These are phyloP conservation scores for Leptinotarsa defecta DNA, from an alignment of 1,140 invertebrate species.

Conservation along the genomic window DNA sequence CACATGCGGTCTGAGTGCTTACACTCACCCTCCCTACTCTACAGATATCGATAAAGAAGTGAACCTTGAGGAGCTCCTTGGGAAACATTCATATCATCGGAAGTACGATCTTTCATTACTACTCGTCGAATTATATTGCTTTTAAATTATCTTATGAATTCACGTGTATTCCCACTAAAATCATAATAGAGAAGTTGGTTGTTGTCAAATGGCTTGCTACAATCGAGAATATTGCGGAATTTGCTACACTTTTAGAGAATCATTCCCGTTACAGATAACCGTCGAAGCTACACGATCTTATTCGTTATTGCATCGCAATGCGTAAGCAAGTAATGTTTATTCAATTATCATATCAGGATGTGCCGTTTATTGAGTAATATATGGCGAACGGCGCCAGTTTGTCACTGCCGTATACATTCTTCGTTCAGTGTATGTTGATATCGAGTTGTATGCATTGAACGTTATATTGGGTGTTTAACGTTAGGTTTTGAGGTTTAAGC, in stretches of 20 bases:
- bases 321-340: conserved; percentile 3
- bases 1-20: too few species aligned
- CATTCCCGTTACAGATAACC: not conserved
- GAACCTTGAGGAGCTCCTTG: too few species aligned
- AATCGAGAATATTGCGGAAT: too few species aligned
- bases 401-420: not conserved
- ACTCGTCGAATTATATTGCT: too few species aligned
- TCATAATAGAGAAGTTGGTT: too few species aligned
- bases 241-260: not conserved
- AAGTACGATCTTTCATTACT: too few species aligned
- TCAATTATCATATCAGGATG: conserved; percentile 8
- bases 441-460: not conserved
- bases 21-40: too few species aligned
- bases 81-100: too few species aligned
- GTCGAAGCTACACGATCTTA: not conserved
- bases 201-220: too few species aligned
- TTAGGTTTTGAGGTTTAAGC: not conserved
- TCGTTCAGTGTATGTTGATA: not conserved
- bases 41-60: too few species aligned
- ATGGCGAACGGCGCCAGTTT: not conserved
- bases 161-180: too few species aligned
- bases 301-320: not conserved
- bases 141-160: too few species aligned
- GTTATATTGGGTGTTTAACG: conserved; percentile 6
- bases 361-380: conserved; percentile 8